Evolutionary conservation across 2,797 vertebrate genomes (phyloP), one percentile per base, ranked within the genome.

Genomic region (Eulemur albifrons): DNA sequence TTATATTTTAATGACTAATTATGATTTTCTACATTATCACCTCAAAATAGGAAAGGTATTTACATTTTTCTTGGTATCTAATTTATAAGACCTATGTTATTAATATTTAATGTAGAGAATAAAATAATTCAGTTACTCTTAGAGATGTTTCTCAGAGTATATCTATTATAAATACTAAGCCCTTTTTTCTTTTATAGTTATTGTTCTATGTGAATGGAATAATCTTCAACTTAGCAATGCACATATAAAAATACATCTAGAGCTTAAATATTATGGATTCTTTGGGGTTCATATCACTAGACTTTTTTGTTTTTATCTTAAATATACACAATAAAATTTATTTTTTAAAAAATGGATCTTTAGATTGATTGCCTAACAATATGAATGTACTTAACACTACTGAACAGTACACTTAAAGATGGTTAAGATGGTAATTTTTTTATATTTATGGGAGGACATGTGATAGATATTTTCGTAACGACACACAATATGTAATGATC

Each of bases 1-100:
- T 95, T 52, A 52, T 1, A 65, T 70, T 89, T 61, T 92, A 93
- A 63, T 63, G 50, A 67, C 72, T 90, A 88, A 92, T 85, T 88
- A 84, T 21, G 23, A 84, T 54, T 17, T 21, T 45, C 20, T 86
- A 59, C 0, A 65, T 48, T 89, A 79, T 48, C 18, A 80, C 32
- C 40, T 96, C 21, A 82, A 91, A 61, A 88, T 30, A 61, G 14
- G 15, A 95, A 59, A 2, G 6, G 0, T 4, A 83, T 70, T 95
- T 88, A 59, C 18, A 79, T 65, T 92, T 84, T 97, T 79, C 30
- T 63, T 83, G 6, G 30, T 70, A 77, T 85, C 30, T 95, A 85
- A 70, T 61, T 84, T 48, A 63, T 25, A 88, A 61, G 14, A 79
- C 9, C 20, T 87, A 48, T 43, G 20, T 27, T 90, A 85, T 27